Conservation (phyloP, 2,888 invertebrate species). For the Celastrina argiolus region DNA sequence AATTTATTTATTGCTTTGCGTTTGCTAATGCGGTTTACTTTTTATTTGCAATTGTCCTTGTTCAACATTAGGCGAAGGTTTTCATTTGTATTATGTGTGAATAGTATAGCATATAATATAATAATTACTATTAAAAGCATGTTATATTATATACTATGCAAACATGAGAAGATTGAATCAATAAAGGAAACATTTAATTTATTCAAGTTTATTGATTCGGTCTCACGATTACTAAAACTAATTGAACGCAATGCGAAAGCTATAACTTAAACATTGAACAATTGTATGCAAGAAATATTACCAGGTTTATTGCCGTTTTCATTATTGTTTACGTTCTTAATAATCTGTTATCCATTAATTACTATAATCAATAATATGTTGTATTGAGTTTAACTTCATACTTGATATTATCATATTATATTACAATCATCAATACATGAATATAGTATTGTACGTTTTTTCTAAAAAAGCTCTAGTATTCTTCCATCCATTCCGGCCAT, state of each 20-base stretch:
- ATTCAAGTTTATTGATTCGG: conserved; percentile 1
- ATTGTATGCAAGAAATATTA: conserved; percentile 8
- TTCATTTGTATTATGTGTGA: conserved; percentile 23
- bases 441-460: neutral
- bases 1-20: conserved; percentile 33
- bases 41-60: conserved; percentile 31
- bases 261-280: neutral
- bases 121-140: neutral
- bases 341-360: neutral
- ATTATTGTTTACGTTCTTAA: neutral
- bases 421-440: neutral
- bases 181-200: conserved; percentile 14
- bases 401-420: no score
- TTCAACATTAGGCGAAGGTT: conserved; percentile 30
- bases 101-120: conserved; percentile 10
- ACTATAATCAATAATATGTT: neutral
- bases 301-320: neutral
- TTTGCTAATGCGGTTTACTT: conserved; percentile 31
- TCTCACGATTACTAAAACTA: neutral
- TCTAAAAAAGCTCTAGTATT: neutral
- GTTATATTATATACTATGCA: neutral
- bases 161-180: conserved; percentile 3
- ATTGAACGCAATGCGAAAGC: conserved; percentile 9
- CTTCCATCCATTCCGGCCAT: no score
- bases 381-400: neutral